Conservation (phyloP, 2,113 vertebrate genomes). For the Terrapene triunguis region DNA sequence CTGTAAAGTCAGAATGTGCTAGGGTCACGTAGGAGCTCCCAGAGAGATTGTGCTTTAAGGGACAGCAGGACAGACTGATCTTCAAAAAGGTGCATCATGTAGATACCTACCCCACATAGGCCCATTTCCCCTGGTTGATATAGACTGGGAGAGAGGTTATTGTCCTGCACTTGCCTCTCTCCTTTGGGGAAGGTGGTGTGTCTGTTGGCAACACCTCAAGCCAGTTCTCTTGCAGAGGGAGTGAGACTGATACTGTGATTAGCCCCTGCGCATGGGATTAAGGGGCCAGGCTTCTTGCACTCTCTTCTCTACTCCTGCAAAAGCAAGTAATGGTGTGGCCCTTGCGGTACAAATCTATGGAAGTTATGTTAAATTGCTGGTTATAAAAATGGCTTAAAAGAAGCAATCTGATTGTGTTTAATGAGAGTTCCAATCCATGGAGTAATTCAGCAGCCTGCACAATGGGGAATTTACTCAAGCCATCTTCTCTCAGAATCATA, state of each 20-base stretch:
- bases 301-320: neutral
- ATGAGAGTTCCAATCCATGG: neutral
- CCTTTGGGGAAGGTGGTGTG: accelerated
- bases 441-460: neutral
- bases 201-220: too few relatives aligned
- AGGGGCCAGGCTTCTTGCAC: neutral
- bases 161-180: neutral
- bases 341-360: neutral
- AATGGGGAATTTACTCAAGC: neutral
- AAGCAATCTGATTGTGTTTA: neutral
- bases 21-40: neutral
- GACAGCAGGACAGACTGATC: neutral
- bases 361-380: neutral
- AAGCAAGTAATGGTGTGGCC: neutral
- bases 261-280: neutral
- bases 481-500: accelerated
- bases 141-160: accelerated
- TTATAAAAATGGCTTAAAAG: neutral
- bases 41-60: neutral
- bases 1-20: neutral
- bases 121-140: neutral
- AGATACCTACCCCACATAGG: neutral
- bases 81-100: neutral
- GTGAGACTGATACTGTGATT: neutral
- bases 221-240: neutral